phyloP scores from a whole-genome alignment of 1,140 invertebrate genomes.

The Drosophila asahinai region DNA sequence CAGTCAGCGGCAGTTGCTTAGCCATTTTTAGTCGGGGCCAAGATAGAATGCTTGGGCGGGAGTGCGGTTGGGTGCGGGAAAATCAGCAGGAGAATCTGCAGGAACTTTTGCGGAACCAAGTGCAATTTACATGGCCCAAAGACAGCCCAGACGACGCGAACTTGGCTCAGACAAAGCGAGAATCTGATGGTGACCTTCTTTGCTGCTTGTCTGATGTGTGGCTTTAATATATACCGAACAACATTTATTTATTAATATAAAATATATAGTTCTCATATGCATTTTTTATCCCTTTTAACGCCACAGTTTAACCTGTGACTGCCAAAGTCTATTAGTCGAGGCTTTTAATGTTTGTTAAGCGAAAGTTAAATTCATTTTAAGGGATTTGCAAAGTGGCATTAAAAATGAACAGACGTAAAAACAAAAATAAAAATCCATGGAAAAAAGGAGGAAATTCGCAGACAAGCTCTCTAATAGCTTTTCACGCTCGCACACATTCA shows the following conservation, averaged over 20 bases:
- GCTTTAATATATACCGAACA: background rate
- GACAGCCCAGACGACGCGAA: slow-evolving; percentile 20
- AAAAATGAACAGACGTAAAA: slow-evolving; percentile 49
- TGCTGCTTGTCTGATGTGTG: background rate
- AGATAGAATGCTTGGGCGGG: slow-evolving; percentile 16
- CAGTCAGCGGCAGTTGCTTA: slow-evolving; percentile 73
- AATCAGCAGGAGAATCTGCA: slow-evolving; percentile 1
- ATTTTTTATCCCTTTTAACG: background rate
- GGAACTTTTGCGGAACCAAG: slow-evolving; percentile 11
- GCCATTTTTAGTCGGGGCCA: slow-evolving; percentile 40
- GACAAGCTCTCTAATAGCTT: slow-evolving; percentile 79
- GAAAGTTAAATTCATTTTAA: slow-evolving; percentile 71
- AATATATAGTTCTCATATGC: background rate
- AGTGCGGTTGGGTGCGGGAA: slow-evolving; percentile 5
- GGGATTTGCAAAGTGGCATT: slow-evolving; percentile 74
- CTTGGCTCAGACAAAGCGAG: slow-evolving; percentile 22
- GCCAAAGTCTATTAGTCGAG: background rate
- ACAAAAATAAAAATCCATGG: slow-evolving; percentile 5
- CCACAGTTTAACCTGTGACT: background rate
- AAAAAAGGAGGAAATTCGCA: slow-evolving; percentile 50
- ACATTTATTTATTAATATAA: background rate
- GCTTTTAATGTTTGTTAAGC: slow-evolving; percentile 22
- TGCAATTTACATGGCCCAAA: slow-evolving; percentile 47
- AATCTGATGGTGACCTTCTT: slow-evolving; percentile 23
- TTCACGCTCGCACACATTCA: slow-evolving; percentile 47